phyloP scores from a whole-genome alignment of 2,797 vertebrate species.

The Dipus sagitta region DNA sequence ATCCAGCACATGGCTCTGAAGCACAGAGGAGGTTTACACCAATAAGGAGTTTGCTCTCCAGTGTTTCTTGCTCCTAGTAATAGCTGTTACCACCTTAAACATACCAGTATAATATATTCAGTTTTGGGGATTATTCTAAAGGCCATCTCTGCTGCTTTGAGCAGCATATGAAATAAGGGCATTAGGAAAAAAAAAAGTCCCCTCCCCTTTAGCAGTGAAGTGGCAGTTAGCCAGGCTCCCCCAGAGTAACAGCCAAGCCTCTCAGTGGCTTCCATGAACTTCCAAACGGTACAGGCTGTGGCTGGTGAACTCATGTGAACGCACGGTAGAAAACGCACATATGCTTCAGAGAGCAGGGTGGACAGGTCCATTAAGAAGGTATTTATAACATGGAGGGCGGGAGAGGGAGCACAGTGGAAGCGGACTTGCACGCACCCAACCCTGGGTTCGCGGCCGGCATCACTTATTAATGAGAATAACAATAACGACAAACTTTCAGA shows the following conservation, averaged over 20 bases:
- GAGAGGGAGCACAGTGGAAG: not conserved
- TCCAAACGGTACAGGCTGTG: conserved; percentile 3
- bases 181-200: conserved; percentile 3
- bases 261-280: not conserved
- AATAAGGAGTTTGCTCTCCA: not conserved
- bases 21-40: not conserved
- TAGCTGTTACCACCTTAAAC: not conserved
- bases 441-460: not conserved
- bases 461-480: not conserved
- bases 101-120: not conserved
- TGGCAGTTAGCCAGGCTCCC: conserved; percentile 35
- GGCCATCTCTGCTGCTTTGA: conserved; percentile 26
- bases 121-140: not conserved
- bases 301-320: conserved; percentile 21
- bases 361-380: not conserved
- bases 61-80: conserved; percentile 28
- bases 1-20: conserved; percentile 1
- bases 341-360: not conserved
- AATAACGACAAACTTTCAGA: not conserved
- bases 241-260: not conserved
- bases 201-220: conserved; percentile 20
- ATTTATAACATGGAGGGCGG: not conserved
- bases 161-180: conserved; percentile 24
- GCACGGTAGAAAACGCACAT: not conserved
- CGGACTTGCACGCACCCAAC: not conserved